These are phyloP conservation scores for Parelbella ahira DNA, from an alignment of 2,888 invertebrate species.

Conservation along the genomic window DNA sequence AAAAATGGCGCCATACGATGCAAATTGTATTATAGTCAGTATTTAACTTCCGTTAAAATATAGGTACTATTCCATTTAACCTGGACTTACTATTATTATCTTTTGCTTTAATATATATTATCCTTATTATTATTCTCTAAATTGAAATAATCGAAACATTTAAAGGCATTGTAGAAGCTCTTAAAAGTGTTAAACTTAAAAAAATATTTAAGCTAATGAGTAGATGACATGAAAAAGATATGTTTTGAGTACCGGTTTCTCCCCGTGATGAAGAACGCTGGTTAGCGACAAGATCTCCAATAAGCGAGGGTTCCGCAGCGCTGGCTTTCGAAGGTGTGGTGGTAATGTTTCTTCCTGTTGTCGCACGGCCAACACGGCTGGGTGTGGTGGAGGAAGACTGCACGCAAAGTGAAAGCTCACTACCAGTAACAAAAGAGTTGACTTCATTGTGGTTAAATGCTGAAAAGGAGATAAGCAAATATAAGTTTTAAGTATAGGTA, in stretches of 20 bases:
- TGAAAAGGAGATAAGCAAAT: too few species aligned
- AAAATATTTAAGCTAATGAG: too few species aligned
- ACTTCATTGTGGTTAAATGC: constrained; percentile 40
- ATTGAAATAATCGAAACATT: too few species aligned
- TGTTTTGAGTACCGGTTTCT: constrained; percentile 81
- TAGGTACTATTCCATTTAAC: too few species aligned
- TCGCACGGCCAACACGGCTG: constrained; percentile 79
- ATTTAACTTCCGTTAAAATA: too few species aligned
- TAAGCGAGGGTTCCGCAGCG: constrained; percentile 80
- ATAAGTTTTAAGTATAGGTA: background rate
- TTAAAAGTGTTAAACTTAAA: too few species aligned
- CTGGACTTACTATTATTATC: too few species aligned
- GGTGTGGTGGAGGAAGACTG: constrained; percentile 73
- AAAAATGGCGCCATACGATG: too few species aligned
- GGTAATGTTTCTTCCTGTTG: constrained; percentile 80
- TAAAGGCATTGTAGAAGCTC: constrained; percentile 2
- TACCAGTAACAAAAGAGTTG: constrained; percentile 41
- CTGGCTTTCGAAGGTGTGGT: constrained; percentile 78
- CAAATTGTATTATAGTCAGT: too few species aligned
- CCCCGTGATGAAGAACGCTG: constrained; percentile 83
- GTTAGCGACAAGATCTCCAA: constrained; percentile 74
- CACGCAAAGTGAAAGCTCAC: constrained; percentile 41
- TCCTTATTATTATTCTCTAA: too few species aligned
- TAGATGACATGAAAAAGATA: too few species aligned
- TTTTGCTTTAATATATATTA: too few species aligned